Conservation (phyloP, 2,797 vertebrate species). For the Pipistrellus pygmaeus region DNA sequence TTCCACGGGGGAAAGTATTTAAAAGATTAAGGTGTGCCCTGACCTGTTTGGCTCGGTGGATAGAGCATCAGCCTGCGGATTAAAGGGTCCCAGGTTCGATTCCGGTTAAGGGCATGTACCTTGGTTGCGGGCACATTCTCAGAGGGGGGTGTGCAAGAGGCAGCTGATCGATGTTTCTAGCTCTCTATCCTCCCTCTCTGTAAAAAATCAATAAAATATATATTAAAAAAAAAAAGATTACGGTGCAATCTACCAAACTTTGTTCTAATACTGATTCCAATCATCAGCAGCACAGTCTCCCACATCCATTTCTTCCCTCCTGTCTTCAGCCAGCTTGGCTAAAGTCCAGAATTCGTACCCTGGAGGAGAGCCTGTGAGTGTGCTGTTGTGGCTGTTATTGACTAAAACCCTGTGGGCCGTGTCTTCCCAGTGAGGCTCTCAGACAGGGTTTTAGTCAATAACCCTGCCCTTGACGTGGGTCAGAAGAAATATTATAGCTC, state of each 20-base stretch:
- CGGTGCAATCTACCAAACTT: not conserved
- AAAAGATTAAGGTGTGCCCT: not conserved
- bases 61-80: no score
- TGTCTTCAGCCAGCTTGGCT: not conserved
- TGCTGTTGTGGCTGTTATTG: not conserved
- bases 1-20: not conserved
- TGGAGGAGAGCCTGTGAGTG: not conserved
- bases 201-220: no score
- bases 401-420: not conserved
- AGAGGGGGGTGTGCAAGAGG: no score
- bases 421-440: not conserved
- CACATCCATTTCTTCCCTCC: not conserved
- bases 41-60: no score
- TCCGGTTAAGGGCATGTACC: no score
- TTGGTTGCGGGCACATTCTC: no score
- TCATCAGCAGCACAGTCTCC: not conserved
- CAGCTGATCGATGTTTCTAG: no score
- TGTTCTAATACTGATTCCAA: not conserved
- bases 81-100: no score
- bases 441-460: no score
- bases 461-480: not conserved
- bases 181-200: no score
- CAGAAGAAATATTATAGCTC: not conserved
- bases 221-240: not conserved
- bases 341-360: not conserved